Base-by-base conservation (phyloP, 2,888 invertebrate genomes). In the Anaspis maculata region DNA sequence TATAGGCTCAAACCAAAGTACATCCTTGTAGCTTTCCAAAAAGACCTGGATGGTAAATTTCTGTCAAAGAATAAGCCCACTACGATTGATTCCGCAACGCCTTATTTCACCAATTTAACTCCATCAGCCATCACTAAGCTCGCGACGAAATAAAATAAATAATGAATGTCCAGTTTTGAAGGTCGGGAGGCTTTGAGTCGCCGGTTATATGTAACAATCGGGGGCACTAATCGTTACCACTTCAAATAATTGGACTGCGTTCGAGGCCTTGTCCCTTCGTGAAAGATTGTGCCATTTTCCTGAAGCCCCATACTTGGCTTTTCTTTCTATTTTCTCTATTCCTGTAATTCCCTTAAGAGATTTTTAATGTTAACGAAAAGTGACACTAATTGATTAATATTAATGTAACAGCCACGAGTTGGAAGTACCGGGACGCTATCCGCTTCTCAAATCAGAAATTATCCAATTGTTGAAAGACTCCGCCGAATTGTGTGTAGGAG, bases 181-280 rank as follows among this genome's bases (percentile, higher is more conserved):
- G n/a, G n/a, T n/a, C n/a, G n/a, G n/a, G n/a, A n/a, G n/a, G 11
- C 25, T 25, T 25, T 25, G 11, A 3, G 25, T 12, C 25, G 25
- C 11, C n/a, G 11, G 24, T 10, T 10, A 30, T 16, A 14, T 29
- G 35, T 35, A 32, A 32, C 32, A 32, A 32, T 32, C 25, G 19
- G 9, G n/a, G n/a, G 24, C 23, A 21, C 32, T 39, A 36, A 39
- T 39, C 39, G 35, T 29, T 25, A 21, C 32, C 32, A 35, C 34
- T 37, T 24, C 30, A 37, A 40, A 32, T 33, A 40, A 40, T 40
- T 36, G 40, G 27, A 22, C 22, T 15, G 25, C 19, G 27, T 40
- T 33, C 36, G 29, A 32, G 32, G 25, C 22, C 24, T 19, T 13
- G 12, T 27, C 13, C 27, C 25, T 32, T 24, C 24, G 5, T 24